Base-by-base conservation (phyloP, 2,113 vertebrate genomes). In the Andinoacara biseriatus region DNA sequence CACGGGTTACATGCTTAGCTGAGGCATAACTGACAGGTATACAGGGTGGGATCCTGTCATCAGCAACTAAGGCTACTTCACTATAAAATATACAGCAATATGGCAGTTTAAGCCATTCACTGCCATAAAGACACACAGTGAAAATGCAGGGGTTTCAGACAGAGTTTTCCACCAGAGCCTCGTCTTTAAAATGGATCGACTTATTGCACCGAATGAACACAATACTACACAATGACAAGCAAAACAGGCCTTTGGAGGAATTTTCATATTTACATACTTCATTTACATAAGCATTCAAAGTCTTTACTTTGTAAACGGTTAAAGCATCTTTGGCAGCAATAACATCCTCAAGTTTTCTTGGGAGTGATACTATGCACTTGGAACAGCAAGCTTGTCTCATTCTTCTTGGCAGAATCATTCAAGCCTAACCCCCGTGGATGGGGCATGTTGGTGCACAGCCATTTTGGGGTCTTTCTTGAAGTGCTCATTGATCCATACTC, bases 1-100 rank as follows among this genome's bases (percentile, higher is more conserved):
- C 62, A 61, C 4, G 8, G 74, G 82, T 78, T 82, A 60, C 5
- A 26, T 15, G 31, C 49, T 79, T 76, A 61, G 29, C 59, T 76
- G 24, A 76, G 63, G 58, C n/a, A 18, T 59, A 35, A 75, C 77
- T 80, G 74, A 74, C 46, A 29, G 35, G 43, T 29, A 3, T 52
- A 61, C 5, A 74, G 9, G 49, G 6, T 10, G 49, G 74, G 72
- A 76, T 56, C 3, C 29, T 17, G 1, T 49, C 40, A 84, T 52
- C 43, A 83, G 65, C 43, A 52, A 72, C 65, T 72, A 52, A 31
- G 9, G 65, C 17, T 0, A 52, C 65, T 31, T 52, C 46, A 8
- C 10, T 31, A 52, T 31, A 72, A 31, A 31, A 10, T 13, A 33
- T 18, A 33, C 18, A 15, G 17, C 1, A 26, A 26, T 14, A 13